Conservation (phyloP, 2,797 vertebrate genomes). For the Sebastes matsubarae region DNA sequence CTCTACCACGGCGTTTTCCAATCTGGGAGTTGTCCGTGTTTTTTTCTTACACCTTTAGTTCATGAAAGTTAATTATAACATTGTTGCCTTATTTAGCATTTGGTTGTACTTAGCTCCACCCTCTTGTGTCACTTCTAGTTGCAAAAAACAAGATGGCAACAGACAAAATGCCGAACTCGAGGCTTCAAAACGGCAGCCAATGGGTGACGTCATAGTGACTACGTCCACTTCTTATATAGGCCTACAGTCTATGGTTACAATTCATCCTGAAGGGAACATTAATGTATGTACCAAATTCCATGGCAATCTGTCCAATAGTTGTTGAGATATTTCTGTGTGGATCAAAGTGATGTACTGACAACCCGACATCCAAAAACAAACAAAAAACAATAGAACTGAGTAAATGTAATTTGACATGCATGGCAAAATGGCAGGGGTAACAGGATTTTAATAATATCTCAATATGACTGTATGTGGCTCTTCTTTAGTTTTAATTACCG, state of each 20-base stretch:
- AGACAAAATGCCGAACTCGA: neutral
- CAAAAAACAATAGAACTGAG: neutral
- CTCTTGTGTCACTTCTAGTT: neutral
- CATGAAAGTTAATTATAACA: too few species aligned
- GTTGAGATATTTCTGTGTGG: neutral
- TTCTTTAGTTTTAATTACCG: slow-evolving; percentile 5
- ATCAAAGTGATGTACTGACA: neutral
- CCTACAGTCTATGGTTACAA: too few species aligned
- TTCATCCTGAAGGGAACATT: too few species aligned
- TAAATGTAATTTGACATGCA: neutral
- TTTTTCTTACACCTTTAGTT: too few species aligned
- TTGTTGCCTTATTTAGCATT: too few species aligned
- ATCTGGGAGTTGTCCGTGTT: too few species aligned
- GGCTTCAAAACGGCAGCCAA: neutral
- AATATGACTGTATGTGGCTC: neutral
- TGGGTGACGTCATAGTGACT: neutral
- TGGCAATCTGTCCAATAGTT: neutral
- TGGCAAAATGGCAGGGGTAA: neutral
- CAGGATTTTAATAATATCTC: neutral
- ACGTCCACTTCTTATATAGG: too few species aligned
- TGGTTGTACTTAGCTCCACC: too few species aligned
- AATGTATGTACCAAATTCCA: neutral
- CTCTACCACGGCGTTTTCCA: too few species aligned
- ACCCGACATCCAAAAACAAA: neutral
- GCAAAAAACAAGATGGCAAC: neutral